phyloP scores from a whole-genome alignment of 2,797 vertebrate genomes.

The Lacerta bilineata region DNA sequence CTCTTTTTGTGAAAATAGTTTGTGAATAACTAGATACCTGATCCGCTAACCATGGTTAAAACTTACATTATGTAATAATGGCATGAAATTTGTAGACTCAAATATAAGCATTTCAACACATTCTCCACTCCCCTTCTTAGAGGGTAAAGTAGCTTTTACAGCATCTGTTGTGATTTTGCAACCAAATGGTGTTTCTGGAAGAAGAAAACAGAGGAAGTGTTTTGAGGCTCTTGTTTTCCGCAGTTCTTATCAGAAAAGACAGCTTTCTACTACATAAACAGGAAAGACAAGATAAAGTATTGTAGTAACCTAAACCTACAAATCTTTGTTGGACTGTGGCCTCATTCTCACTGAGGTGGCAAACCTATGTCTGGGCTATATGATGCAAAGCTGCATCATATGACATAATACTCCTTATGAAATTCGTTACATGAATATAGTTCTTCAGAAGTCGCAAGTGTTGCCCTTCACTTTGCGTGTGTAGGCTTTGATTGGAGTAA shows the following conservation, averaged over 20 bases:
- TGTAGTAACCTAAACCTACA: not conserved
- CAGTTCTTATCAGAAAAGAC: constrained; percentile 40
- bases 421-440: not conserved
- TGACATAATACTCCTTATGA: not conserved
- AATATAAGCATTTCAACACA: not conserved
- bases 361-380: not conserved
- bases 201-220: constrained; percentile 40
- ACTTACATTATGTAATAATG: not conserved
- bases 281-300: not conserved
- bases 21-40: not conserved
- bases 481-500: not conserved
- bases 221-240: constrained; percentile 1
- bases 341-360: constrained; percentile 7
- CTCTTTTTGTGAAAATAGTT: too few species aligned
- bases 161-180: not conserved
- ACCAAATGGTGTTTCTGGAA: not conserved
- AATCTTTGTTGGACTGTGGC: constrained; percentile 4
- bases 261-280: constrained; percentile 46
- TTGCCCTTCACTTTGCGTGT: not conserved
- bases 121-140: not conserved
- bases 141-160: not conserved
- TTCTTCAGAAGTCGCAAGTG: not conserved
- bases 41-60: not conserved
- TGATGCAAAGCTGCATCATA: not conserved
- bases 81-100: not conserved